A percentile compares a stretch with the other conserved stretches of the same genome.
phyloP scores from a whole-genome alignment of 2,113 vertebrate species.

The Tapirus terrestris region DNA sequence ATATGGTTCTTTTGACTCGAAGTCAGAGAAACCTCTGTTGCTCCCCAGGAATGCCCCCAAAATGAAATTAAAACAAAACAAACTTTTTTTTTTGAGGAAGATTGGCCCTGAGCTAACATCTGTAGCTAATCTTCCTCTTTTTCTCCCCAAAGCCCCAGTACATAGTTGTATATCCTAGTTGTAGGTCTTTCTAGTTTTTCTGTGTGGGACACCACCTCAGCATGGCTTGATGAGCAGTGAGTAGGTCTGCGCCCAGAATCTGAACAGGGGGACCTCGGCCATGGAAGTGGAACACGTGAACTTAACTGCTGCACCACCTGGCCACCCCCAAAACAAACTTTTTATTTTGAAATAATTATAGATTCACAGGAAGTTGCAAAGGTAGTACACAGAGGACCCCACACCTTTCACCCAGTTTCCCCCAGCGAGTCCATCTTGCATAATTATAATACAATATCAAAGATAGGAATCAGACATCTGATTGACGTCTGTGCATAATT shows the following conservation, averaged over 20 bases:
- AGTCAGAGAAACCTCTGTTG: neutral
- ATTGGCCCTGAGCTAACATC: too few species aligned
- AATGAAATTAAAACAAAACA: neutral
- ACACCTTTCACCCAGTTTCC: neutral
- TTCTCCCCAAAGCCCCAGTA: too few species aligned
- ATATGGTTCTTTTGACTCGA: neutral
- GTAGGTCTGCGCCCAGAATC: too few species aligned
- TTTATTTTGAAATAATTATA: too few species aligned
- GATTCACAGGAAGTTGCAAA: neutral
- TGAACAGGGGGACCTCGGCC: too few species aligned
- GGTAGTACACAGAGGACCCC: neutral
- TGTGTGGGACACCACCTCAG: too few species aligned
- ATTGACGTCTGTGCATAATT: neutral
- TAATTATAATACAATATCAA: conserved; percentile 1
- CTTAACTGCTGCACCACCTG: too few species aligned
- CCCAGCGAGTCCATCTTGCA: neutral
- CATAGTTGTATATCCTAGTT: too few species aligned
- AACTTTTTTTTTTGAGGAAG: neutral
- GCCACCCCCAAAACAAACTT: neutral
- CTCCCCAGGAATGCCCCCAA: neutral
- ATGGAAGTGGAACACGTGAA: too few species aligned
- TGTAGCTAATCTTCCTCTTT: too few species aligned
- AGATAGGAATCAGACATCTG: neutral
- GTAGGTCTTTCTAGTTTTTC: too few species aligned
- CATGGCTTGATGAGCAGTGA: too few species aligned